Evolutionary conservation across 2,797 vertebrate species (phyloP).

Genomic region (Nannoperca obscura): DNA sequence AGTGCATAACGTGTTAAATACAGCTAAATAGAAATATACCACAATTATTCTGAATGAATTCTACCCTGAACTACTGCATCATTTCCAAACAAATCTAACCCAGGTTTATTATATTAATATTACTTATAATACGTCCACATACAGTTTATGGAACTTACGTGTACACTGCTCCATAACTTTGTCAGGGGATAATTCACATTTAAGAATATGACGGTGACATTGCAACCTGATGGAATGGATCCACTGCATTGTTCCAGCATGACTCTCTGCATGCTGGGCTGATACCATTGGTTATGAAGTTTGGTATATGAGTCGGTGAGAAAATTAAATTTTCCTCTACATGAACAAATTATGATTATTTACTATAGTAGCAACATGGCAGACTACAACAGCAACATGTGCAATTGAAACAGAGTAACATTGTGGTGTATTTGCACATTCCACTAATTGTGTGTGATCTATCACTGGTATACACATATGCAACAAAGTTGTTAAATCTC

Average conservation of each 20-base stretch:
- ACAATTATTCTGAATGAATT: background rate
- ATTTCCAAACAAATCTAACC: background rate
- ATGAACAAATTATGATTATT: background rate
- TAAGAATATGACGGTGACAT: background rate
- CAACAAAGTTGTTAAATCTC: background rate
- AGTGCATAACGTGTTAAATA: constrained; percentile 9
- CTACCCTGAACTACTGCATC: background rate
- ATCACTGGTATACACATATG: background rate
- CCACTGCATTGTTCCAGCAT: constrained; percentile 71
- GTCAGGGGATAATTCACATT: background rate
- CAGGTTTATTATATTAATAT: background rate
- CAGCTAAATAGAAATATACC: background rate
- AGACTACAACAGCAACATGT: background rate
- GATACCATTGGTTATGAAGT: constrained; percentile 44
- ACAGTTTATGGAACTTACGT: too few species aligned
- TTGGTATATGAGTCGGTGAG: constrained; percentile 1
- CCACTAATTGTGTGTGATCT: background rate
- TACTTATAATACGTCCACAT: background rate
- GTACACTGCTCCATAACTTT: background rate
- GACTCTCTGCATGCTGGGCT: constrained; percentile 76
- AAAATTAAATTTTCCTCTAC: background rate
- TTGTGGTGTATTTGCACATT: constrained; percentile 7
- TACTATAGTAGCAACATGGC: background rate
- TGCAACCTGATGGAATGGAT: constrained; percentile 49
- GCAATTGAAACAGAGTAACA: constrained; percentile 1